These are phyloP conservation scores for Pantherophis alleghaniensis DNA, from an alignment of 2,797 vertebrate species.

Conservation along the genomic window DNA sequence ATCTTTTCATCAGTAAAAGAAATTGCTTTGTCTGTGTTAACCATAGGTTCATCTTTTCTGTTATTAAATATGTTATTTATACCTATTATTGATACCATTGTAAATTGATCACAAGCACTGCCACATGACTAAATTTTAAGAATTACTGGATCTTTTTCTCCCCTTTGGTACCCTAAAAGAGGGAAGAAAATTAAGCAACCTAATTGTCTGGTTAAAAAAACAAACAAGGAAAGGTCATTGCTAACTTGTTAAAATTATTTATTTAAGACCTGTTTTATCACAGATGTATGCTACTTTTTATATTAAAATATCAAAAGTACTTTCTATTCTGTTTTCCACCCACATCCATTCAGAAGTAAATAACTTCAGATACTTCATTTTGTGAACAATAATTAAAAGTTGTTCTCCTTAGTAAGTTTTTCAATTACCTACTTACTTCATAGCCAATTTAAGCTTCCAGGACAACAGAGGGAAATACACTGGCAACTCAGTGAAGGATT, in stretches of 20 bases:
- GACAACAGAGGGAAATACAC: background rate
- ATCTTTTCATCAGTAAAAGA: background rate
- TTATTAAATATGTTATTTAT: background rate
- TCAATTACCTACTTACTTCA: background rate
- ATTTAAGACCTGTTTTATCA: background rate
- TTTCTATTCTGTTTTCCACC: background rate
- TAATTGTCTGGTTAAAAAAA: background rate
- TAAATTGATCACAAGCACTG: background rate
- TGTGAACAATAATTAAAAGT: background rate
- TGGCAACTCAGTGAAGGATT: background rate
- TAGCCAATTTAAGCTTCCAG: background rate
- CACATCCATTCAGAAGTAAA: slow-evolving; percentile 18
- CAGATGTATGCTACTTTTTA: slow-evolving; percentile 33
- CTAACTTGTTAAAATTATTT: background rate
- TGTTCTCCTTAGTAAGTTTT: slow-evolving; percentile 4
- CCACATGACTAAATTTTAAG: background rate
- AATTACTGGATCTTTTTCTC: background rate
- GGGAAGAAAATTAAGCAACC: background rate
- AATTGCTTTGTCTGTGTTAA: background rate
- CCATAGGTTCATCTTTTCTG: background rate
- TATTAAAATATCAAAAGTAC: background rate
- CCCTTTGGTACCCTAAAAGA: background rate
- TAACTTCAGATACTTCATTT: slow-evolving; percentile 1
- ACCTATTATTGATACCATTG: background rate
- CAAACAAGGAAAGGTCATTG: too few relatives aligned